A percentile compares a stretch with the other conserved stretches of the same genome.
Evolutionary conservation across 2,113 vertebrate genomes (phyloP).

Genomic region (Psettodes erumei): DNA sequence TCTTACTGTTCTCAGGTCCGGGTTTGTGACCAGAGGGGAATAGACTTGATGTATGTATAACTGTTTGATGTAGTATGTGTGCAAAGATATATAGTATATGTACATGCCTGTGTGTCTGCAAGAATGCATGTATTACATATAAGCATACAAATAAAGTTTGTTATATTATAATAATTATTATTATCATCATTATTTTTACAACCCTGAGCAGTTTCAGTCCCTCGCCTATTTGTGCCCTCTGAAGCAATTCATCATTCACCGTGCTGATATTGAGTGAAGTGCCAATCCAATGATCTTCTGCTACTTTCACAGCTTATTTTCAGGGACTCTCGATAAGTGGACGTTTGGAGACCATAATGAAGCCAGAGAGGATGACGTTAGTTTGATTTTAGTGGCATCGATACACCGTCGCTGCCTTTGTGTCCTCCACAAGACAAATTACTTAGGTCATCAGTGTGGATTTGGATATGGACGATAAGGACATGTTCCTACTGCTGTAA

Average conservation of each 20-base stretch:
- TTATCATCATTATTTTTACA: not conserved
- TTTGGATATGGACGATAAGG: too few species aligned
- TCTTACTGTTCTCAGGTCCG: too few species aligned
- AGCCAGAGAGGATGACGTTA: slow-evolving; percentile 19
- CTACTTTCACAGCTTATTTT: slow-evolving; percentile 72
- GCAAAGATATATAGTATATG: not conserved
- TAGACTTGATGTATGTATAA: too few species aligned
- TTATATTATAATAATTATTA: not conserved
- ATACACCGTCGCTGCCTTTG: slow-evolving; percentile 16
- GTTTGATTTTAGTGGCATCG: slow-evolving; percentile 43
- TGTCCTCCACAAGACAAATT: slow-evolving; percentile 15
- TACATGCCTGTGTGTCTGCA: too few species aligned
- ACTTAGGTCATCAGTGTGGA: not conserved
- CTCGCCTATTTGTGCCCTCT: not conserved
- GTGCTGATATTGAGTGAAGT: slow-evolving; percentile 70
- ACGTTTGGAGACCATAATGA: slow-evolving; percentile 52
- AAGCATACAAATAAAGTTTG: not conserved
- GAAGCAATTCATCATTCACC: slow-evolving; percentile 69
- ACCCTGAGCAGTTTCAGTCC: not conserved
- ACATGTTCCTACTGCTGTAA: too few species aligned
- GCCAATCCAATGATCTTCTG: slow-evolving; percentile 69
- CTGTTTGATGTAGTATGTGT: not conserved
- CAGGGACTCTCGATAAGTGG: slow-evolving; percentile 62
- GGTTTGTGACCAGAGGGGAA: too few species aligned
- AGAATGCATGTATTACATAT: not conserved